Evolutionary conservation across 2,113 vertebrate genomes (phyloP), one percentile per base, ranked within the genome.

Genomic region (Dipodomys stephensi): DNA sequence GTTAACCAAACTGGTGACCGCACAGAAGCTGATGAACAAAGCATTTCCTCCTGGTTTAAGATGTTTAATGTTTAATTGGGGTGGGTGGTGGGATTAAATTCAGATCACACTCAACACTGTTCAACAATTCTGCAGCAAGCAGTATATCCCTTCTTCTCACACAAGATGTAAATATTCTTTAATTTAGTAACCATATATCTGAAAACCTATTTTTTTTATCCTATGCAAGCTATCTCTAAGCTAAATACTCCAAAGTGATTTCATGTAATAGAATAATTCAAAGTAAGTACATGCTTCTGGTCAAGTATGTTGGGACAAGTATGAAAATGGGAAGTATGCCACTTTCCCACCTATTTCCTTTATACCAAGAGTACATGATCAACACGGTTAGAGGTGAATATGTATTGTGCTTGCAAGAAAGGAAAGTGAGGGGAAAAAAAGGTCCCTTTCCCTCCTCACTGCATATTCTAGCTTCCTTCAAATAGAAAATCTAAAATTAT

Each of bases 401-500:
- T 10, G 28, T 28, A 30, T 6, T 57, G 65, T 18, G 16, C 30
- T 22, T 71, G 22, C 18, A 84, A 64, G 20, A 93, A 91, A 72
- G 1, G 6, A 39, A 57, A 18, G 15, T 39, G 39, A 57, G 53
- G 53, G 15, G 15, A 16, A 16, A 4, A 4, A 57, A 57, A 57
- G 15, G 15, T 27, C 44, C 25, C 5, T 22, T 80, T 71, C 13
- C 49, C 53, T 92, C 68, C 28, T 87, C 18, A 28, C 2, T 73
- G 39, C 27, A 44, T 30, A 84, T 30, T 77, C 73, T 46, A 76
- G 78, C 27, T 69, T 49, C 64, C 72, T 85, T 62, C 83, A 83
- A 77, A 88, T 27, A 68, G 77, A 89, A 57, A 81, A 62, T 91
- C 82, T 90, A 25, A 85, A 91, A 94, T 84, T 15, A 79, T 73